These are phyloP conservation scores for Scylla paramamosain DNA, from an alignment of 1,140 invertebrate genomes.

Conservation along the genomic window DNA sequence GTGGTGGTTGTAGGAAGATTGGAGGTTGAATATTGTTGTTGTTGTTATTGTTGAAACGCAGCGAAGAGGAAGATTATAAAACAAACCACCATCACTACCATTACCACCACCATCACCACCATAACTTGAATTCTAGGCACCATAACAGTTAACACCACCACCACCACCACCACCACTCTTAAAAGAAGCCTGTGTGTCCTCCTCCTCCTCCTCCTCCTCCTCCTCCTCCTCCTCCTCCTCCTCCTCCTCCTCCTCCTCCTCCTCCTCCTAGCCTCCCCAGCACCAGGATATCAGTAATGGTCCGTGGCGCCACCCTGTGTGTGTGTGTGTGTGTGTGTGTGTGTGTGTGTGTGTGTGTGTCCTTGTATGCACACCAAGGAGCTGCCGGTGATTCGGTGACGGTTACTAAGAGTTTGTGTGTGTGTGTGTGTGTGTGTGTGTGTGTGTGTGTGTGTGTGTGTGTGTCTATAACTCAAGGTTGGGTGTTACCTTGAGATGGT, in stretches of 20 bases:
- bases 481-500: background rate
- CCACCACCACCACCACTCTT: background rate
- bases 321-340: background rate
- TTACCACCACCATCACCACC: background rate
- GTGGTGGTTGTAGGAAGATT: no score
- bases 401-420: background rate
- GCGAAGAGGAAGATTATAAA: no score
- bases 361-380: slow-evolving; percentile 16
- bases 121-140: background rate
- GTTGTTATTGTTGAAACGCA: no score
- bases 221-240: no score
- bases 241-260: background rate
- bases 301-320: background rate
- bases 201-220: background rate
- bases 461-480: background rate
- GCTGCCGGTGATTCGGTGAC: background rate
- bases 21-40: no score
- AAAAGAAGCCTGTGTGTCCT: background rate
- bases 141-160: background rate
- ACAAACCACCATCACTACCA: background rate
- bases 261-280: no score
- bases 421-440: no score
- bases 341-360: background rate
- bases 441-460: background rate
- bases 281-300: slow-evolving; percentile 22